Evolutionary conservation across 2,797 vertebrate genomes (phyloP).

Genomic region (Pseudopleuronectes americanus): DNA sequence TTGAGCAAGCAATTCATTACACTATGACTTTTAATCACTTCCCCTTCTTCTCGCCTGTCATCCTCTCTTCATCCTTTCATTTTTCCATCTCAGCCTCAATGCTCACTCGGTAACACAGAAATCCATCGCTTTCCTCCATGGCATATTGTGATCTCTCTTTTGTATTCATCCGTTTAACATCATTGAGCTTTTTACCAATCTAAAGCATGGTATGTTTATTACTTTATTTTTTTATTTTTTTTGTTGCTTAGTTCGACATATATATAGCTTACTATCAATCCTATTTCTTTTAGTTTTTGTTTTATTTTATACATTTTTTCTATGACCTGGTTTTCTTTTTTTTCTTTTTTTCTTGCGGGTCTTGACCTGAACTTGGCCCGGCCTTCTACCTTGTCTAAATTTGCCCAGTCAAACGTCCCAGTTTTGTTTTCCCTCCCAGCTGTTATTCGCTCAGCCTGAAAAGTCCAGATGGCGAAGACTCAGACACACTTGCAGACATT

Average conservation of each 20-base stretch:
- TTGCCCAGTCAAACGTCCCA: slow-evolving; percentile 90
- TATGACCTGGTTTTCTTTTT: slow-evolving; percentile 31
- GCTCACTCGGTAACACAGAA: slow-evolving; percentile 66
- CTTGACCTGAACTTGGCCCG: slow-evolving; percentile 76
- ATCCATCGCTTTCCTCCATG: slow-evolving; percentile 53
- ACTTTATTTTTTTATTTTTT: slow-evolving; percentile 46
- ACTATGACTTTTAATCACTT: slow-evolving; percentile 85
- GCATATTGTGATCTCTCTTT: slow-evolving; percentile 54
- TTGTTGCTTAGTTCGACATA: slow-evolving; percentile 71
- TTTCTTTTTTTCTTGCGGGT: slow-evolving; percentile 33
- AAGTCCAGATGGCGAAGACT: slow-evolving; percentile 92
- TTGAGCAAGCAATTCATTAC: slow-evolving; percentile 89
- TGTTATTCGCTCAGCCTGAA: slow-evolving; percentile 93
- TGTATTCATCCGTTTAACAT: slow-evolving; percentile 57
- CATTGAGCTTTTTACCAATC: slow-evolving; percentile 56
- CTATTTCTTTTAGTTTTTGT: slow-evolving; percentile 41
- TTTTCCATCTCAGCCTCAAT: slow-evolving; percentile 83
- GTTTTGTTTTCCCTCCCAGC: slow-evolving; percentile 93
- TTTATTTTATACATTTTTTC: slow-evolving; percentile 7
- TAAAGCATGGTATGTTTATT: slow-evolving; percentile 67
- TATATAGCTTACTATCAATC: slow-evolving; percentile 47
- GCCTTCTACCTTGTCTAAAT: slow-evolving; percentile 84
- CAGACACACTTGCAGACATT: slow-evolving; percentile 75
- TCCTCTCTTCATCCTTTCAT: slow-evolving; percentile 59
- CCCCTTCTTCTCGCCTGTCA: slow-evolving; percentile 54